Conservation (phyloP, 2,888 invertebrate species). For the Reticulitermes lucifugus region DNA sequence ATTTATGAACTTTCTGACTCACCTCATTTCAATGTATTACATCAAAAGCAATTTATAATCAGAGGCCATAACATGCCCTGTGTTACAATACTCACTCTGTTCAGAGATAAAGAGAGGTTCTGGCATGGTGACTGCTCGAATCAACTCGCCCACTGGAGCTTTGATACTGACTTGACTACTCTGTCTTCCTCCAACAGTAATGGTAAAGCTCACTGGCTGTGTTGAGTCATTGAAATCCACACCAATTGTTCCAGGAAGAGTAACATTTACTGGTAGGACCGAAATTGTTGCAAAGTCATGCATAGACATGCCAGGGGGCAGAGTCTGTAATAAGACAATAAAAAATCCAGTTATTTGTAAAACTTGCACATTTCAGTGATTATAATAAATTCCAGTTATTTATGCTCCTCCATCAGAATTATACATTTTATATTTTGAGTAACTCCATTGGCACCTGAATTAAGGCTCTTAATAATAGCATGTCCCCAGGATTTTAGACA, state of each 20-base stretch:
- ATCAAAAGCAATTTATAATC: no score
- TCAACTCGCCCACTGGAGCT: conserved; percentile 88
- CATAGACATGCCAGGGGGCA: conserved; percentile 78
- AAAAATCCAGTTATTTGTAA: no score
- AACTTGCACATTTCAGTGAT: no score
- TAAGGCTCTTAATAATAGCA: no score
- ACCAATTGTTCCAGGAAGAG: conserved; percentile 78
- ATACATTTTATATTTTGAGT: no score
- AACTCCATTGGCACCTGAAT: no score
- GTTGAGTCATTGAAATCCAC: conserved; percentile 95
- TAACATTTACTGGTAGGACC: conserved; percentile 72
- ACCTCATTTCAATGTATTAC: no score
- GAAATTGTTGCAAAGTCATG: conserved; percentile 81
- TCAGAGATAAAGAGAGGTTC: conserved; percentile 77
- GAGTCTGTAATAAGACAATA: conserved; percentile 56
- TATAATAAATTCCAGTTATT: no score
- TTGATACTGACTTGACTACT: conserved; percentile 68
- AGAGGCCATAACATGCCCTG: no score
- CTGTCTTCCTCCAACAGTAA: conserved; percentile 65
- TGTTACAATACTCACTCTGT: conserved; percentile 66
- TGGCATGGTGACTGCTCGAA: conserved; percentile 83
- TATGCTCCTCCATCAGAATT: no score
- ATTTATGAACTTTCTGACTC: no score
- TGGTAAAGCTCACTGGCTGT: conserved; percentile 85
- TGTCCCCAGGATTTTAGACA: no score